Evolutionary conservation across 2,113 vertebrate species (phyloP), one percentile per base, ranked within the genome.

Genomic region (Empidonax traillii): DNA sequence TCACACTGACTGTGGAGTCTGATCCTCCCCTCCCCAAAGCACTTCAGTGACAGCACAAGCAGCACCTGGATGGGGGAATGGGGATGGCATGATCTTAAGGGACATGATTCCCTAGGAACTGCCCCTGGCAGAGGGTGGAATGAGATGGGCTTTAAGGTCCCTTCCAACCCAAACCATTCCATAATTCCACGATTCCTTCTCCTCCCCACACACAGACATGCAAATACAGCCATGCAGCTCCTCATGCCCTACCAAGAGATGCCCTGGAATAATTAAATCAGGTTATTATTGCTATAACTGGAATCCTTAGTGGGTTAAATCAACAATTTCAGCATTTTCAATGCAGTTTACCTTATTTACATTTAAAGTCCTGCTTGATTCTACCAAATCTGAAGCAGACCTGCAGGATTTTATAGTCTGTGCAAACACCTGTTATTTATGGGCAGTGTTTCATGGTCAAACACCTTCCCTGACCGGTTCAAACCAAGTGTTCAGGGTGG

Each of bases 211-310:
- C 72, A 39, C 44, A 71, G 46, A 79, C 78, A 22, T 1, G 27
- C 63, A 47, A 58, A 7, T 16, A 46, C 52, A 80, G 56, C 52
- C 94, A 44, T 5, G 56, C 6, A 94, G 51, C 44, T 56, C 5
- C 92, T 75, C 62, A 67, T 59, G 91, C 85, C 84, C 96, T 78
- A 44, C 19, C 51, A 65, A 58, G 11, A 93, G 41, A 44, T 31
- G 43, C 86, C 43, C 85, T 62, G 65, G 87, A 89, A 72, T 35
- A 31, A 88, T 39, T 47, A 52, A 80, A 93, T 37, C 3, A 39
- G 3, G 8, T 18, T 75, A 46, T 97, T 98, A 97, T 96, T 98
- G 97, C 97, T 98, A 46, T 47, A 19, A 68, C 55, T 39, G 13
- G n/a, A 55, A 58, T 17, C 56, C 79, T 91, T 25, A 55, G 78